These are phyloP conservation scores for Pollenia angustigena DNA, from an alignment of 2,888 invertebrate genomes.

Conservation along the genomic window DNA sequence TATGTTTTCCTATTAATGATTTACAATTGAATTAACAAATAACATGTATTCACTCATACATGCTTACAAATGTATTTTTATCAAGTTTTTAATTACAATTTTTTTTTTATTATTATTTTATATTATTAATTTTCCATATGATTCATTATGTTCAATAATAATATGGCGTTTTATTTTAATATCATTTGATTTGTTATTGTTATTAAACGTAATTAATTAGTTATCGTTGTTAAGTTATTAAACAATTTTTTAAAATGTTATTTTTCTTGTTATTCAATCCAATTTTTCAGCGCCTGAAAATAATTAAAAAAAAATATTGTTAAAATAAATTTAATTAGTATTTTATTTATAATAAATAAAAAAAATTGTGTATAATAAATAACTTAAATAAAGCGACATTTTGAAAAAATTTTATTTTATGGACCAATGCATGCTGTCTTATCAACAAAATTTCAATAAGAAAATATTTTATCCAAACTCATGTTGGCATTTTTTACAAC, in stretches of 20 bases:
- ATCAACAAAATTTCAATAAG: too few species aligned
- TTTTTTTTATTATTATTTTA: slow-evolving; percentile 11
- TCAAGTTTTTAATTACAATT: slow-evolving; percentile 34
- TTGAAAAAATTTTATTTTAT: background rate
- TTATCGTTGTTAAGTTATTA: slow-evolving; percentile 19
- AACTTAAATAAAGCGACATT: too few species aligned
- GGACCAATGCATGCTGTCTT: too few species aligned
- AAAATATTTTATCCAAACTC: too few species aligned
- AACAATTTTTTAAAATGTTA: background rate
- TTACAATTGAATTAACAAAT: slow-evolving; percentile 37
- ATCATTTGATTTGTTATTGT: background rate
- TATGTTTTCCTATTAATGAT: slow-evolving; percentile 37
- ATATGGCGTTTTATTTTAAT: slow-evolving; percentile 13
- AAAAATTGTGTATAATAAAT: background rate
- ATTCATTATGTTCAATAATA: background rate
- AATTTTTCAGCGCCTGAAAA: slow-evolving; percentile 17
- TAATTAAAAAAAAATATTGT: slow-evolving; percentile 7
- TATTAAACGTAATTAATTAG: slow-evolving; percentile 20
- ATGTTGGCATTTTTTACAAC: too few species aligned
- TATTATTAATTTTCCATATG: slow-evolving; percentile 25
- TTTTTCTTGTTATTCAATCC: background rate
- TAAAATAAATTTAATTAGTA: background rate
- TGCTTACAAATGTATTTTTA: slow-evolving; percentile 10
- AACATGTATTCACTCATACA: background rate
- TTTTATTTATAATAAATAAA: background rate